These are phyloP conservation scores for Perccottus glenii DNA, from an alignment of 2,113 vertebrate genomes.

Conservation along the genomic window DNA sequence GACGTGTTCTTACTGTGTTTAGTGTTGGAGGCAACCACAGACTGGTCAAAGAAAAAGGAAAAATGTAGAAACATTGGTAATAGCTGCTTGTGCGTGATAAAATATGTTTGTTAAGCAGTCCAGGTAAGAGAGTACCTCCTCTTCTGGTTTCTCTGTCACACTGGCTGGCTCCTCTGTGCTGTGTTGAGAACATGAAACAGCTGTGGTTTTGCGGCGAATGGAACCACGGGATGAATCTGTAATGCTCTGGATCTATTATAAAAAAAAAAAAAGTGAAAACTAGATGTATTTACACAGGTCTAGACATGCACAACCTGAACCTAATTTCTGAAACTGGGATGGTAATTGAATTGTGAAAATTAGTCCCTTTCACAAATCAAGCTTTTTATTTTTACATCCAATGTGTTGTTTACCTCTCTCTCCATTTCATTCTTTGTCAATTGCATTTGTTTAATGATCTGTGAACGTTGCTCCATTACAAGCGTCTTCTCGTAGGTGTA, in stretches of 20 bases:
- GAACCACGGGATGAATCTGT: slow-evolving; percentile 95
- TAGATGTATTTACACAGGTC: slow-evolving; percentile 13
- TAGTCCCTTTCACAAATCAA: too few relatives aligned
- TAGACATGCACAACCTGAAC: slow-evolving; percentile 10
- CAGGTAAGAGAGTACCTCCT: slow-evolving; percentile 82
- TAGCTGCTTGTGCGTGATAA: slow-evolving; percentile 2
- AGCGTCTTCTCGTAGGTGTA: slow-evolving; percentile 98
- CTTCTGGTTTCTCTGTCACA: slow-evolving; percentile 87
- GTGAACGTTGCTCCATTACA: slow-evolving; percentile 95
- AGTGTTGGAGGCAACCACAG: slow-evolving; percentile 70
- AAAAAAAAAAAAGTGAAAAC: slow-evolving; percentile 2
- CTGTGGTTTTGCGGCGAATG: slow-evolving; percentile 90
- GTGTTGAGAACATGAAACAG: slow-evolving; percentile 80
- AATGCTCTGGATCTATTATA: slow-evolving; percentile 92
- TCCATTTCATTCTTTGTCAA: slow-evolving; percentile 97
- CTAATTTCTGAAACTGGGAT: background rate
- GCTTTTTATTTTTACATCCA: background rate
- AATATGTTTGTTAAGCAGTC: background rate
- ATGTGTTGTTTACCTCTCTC: slow-evolving; percentile 84
- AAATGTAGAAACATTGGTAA: background rate
- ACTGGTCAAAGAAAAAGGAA: slow-evolving; percentile 32
- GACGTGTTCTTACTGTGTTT: slow-evolving; percentile 84
- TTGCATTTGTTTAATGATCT: slow-evolving; percentile 99
- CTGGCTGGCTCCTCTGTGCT: slow-evolving; percentile 81
- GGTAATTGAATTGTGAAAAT: slow-evolving; percentile 12